Conservation (phyloP, 2,888 invertebrate genomes). For the Allolobophora icterica region DNA sequence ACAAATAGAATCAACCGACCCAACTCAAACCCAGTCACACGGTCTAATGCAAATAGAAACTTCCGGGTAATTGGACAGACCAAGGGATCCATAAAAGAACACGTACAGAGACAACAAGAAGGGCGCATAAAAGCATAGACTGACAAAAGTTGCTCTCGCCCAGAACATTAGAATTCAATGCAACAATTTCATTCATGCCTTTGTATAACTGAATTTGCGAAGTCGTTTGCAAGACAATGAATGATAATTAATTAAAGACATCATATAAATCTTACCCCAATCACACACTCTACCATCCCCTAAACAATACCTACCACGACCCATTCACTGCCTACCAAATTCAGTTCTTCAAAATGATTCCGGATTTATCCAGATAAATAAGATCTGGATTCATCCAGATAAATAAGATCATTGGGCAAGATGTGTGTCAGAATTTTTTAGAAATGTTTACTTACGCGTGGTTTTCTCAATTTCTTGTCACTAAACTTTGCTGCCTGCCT, state of each 20-base stretch:
- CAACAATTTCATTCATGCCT: neutral
- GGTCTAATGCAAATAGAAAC: neutral
- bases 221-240: neutral
- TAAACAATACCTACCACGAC: neutral
- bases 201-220: neutral
- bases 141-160: neutral
- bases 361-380: neutral
- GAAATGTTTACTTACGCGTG: too few relatives aligned
- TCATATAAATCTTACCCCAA: neutral
- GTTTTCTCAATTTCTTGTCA: too few relatives aligned
- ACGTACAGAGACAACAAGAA: neutral
- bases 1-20: neutral
- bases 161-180: neutral
- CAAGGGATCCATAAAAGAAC: neutral
- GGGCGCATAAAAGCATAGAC: neutral
- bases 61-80: neutral
- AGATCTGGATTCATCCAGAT: too few relatives aligned
- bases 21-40: neutral
- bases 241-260: too few relatives aligned
- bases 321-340: neutral
- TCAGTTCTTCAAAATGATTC: neutral
- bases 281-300: neutral
- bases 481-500: too few relatives aligned
- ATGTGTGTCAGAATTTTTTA: too few relatives aligned
- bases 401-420: too few relatives aligned